Evolutionary conservation across 2,113 vertebrate species (phyloP).

Genomic region (Columbina picui): DNA sequence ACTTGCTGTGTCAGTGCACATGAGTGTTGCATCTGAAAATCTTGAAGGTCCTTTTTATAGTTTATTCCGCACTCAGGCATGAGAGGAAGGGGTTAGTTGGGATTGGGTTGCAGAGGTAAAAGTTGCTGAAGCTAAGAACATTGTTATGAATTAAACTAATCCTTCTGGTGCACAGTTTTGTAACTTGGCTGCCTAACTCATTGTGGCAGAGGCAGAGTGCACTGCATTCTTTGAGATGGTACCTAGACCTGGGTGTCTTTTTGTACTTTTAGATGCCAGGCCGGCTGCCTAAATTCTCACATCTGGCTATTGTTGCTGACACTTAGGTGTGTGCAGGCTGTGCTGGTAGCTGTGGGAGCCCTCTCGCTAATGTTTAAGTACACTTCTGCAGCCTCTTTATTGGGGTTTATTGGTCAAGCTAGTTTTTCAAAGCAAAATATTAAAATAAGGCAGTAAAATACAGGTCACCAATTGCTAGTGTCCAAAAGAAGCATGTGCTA

Average conservation of each 20-base stretch:
- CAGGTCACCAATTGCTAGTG: not conserved
- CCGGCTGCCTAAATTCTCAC: not conserved
- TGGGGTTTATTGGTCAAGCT: not conserved
- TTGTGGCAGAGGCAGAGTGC: not conserved
- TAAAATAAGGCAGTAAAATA: not conserved
- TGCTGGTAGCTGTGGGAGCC: accelerated
- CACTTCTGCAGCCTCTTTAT: not conserved
- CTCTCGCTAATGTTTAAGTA: not conserved
- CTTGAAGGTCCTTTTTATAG: accelerated
- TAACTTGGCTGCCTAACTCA: not conserved
- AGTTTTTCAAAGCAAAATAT: not conserved
- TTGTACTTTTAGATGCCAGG: not conserved
- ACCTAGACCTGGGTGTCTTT: not conserved
- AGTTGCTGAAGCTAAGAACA: accelerated
- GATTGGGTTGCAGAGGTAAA: not conserved
- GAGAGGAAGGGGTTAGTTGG: accelerated
- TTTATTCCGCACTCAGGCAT: not conserved
- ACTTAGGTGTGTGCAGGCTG: accelerated
- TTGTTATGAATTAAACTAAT: not conserved
- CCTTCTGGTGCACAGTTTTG: not conserved
- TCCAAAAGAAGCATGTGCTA: not conserved
- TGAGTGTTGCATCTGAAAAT: not conserved
- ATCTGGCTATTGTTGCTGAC: accelerated
- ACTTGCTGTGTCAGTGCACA: accelerated
- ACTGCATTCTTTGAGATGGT: not conserved